Evolutionary conservation across 1,140 invertebrate species (phyloP), one percentile per base, ranked within the genome.

Genomic region (Venturia canescens): DNA sequence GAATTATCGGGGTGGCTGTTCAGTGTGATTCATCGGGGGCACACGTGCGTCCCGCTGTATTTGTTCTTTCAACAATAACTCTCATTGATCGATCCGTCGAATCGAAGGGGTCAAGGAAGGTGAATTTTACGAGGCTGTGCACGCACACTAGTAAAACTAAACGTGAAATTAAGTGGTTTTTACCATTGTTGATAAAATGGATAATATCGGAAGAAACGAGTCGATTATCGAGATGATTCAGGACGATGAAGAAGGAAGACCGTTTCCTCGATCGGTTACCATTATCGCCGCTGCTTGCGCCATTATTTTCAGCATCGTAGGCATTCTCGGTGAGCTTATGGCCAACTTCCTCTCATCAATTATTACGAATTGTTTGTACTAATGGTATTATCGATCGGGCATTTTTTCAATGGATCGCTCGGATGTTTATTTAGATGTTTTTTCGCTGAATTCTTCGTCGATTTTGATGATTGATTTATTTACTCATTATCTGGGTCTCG

Each of bases 291-390:
- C 96, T 21, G 91, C 93, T 71, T 96, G 95, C 89, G 96, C 96
- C 69, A 94, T 96, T 83, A 89, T 97, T 63, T 97, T 97, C 92
- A 95, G 95, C 86, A 89, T 96, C 70, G 91, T 97, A 60, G 96
- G 96, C 81, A 93, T 97, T 82, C 90, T 95, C 71, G 96, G 96
- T 97, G 93, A 81, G 78, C 15, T n/a, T 34, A 34, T n/a, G n/a
- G n/a, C 31, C 31, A 34, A 34, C 31, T 34, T 34, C 7, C 7
- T 34, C 7, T 34, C 31, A 3, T 7, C 31, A 34, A 34, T 34
- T 7, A 34, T 34, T 34, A 3, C 7, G 7, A 34, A 34, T 34
- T 34, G 7, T 34, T 34, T 34, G 31, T 3, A 34, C n/a, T n/a
- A n/a, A 34, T 34, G 3, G 7, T 3, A 3, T 34, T 3, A 34